Conservation (phyloP, 92 coral and sea anemone genomes). For the Isaurus tuberculatus region DNA sequence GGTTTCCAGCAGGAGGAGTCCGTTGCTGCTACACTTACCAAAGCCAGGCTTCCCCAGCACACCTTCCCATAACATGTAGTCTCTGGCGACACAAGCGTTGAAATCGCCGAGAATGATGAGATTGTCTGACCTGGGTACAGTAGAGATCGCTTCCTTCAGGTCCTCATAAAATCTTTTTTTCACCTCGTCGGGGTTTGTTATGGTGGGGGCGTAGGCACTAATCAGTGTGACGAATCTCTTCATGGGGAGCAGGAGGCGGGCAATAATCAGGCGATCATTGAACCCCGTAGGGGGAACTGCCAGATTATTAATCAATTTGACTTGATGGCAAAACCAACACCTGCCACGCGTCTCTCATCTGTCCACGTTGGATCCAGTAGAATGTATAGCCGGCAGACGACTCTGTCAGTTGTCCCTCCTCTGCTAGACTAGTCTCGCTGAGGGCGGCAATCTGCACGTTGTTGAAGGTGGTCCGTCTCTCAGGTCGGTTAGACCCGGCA, state of each 20-base stretch:
- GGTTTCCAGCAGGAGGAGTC: constrained; percentile 46
- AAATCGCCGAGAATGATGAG: constrained; percentile 48
- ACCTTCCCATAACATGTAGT: constrained; percentile 14
- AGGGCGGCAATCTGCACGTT: too few species aligned
- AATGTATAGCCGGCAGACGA: too few species aligned
- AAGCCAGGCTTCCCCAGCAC: constrained; percentile 51
- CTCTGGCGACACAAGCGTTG: constrained; percentile 32
- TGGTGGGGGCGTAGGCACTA: background rate
- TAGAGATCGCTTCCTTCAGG: background rate
- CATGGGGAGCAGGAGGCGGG: background rate
- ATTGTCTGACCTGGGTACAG: constrained; percentile 6
- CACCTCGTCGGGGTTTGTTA: constrained; percentile 21
- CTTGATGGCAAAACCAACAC: background rate
- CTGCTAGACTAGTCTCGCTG: background rate
- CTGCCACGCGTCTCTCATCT: too few species aligned
- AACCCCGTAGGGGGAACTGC: constrained; percentile 20
- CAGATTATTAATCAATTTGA: constrained; percentile 20
- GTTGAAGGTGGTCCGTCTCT: too few species aligned
- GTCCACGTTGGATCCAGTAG: too few species aligned
- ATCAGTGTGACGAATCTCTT: constrained; percentile 6
- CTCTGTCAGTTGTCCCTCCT: too few species aligned
- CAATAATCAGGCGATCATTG: constrained; percentile 16
- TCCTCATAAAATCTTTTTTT: constrained; percentile 1
- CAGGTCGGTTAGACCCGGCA: too few species aligned
- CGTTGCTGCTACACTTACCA: constrained; percentile 52